Evolutionary conservation across 2,113 vertebrate species (phyloP).

Genomic region (Piaya cayana): DNA sequence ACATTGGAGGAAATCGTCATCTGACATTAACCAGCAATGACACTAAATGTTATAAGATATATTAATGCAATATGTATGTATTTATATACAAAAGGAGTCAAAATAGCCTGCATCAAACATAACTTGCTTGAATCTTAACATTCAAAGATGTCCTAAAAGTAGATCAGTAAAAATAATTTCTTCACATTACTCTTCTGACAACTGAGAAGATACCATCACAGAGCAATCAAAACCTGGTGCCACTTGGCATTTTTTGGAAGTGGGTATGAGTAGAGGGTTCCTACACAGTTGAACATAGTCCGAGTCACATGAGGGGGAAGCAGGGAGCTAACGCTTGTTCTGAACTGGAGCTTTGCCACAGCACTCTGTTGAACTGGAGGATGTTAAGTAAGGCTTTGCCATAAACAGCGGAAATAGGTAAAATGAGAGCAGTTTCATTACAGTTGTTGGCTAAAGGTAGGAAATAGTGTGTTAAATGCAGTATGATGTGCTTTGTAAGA

Average conservation of each 20-base stretch:
- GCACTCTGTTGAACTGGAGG: neutral
- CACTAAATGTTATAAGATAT: neutral
- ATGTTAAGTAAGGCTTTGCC: constrained; percentile 3
- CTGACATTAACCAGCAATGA: neutral
- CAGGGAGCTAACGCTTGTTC: neutral
- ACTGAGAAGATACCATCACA: neutral
- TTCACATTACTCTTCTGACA: neutral
- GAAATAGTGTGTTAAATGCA: neutral
- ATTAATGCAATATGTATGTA: neutral
- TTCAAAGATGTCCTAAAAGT: neutral
- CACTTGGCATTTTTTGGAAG: neutral
- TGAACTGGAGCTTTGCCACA: neutral
- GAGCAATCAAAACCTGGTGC: neutral
- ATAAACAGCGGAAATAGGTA: neutral
- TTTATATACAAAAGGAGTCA: neutral
- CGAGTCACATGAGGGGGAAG: neutral
- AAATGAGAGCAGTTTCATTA: neutral
- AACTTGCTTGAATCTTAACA: neutral
- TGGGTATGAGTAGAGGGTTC: neutral
- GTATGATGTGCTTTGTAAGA: neutral
- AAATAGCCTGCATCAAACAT: neutral
- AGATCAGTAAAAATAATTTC: neutral
- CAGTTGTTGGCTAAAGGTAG: neutral
- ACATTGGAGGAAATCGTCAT: neutral
- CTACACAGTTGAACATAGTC: neutral